A percentile compares a stretch with the other conserved stretches of the same genome.
phyloP scores from a whole-genome alignment of 2,797 vertebrate species.

The Coranthus polyacanthus region DNA sequence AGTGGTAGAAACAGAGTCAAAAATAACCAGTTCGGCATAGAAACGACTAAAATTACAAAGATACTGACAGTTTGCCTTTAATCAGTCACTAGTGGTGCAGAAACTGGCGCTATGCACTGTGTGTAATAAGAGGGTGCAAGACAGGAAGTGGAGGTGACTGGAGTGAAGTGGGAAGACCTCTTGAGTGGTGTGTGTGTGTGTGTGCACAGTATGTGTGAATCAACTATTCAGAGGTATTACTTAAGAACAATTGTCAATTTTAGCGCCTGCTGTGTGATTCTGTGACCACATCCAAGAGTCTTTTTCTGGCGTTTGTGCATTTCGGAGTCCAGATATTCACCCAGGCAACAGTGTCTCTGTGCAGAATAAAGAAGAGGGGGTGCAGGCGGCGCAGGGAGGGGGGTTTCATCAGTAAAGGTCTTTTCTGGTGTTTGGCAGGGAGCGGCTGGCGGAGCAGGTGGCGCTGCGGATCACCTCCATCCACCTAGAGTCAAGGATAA shows the following conservation, averaged over 20 bases:
- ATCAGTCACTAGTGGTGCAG: slow-evolving; percentile 24
- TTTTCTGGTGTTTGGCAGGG: slow-evolving; percentile 85
- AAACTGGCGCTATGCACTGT: not conserved
- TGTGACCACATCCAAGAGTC: slow-evolving; percentile 7
- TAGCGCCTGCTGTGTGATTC: slow-evolving; percentile 1
- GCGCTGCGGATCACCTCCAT: slow-evolving; percentile 98
- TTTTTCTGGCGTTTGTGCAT: slow-evolving; percentile 37
- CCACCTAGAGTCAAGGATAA: slow-evolving; percentile 85
- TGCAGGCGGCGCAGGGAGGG: not conserved
- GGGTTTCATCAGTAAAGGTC: slow-evolving; percentile 83
- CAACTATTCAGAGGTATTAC: slow-evolving; percentile 20
- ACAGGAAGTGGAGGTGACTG: not conserved
- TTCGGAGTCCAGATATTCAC: slow-evolving; percentile 9
- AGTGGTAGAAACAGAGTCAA: not conserved
- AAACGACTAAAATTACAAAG: slow-evolving; percentile 18
- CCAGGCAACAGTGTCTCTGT: slow-evolving; percentile 3
- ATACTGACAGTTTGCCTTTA: slow-evolving; percentile 1
- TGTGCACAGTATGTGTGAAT: not conserved
- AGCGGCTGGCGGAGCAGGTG: slow-evolving; percentile 90
- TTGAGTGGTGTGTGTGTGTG: slow-evolving; percentile 8
- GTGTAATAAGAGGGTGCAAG: slow-evolving; percentile 4
- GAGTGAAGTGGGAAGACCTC: slow-evolving; percentile 20
- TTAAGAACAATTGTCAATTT: slow-evolving; percentile 1
- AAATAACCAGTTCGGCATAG: slow-evolving; percentile 14
- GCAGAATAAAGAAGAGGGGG: not conserved